A percentile compares a stretch with the other conserved stretches of the same genome.
These are phyloP conservation scores for Trichogramma dendrolimi DNA, from an alignment of 2,888 invertebrate species.

Conservation along the genomic window DNA sequence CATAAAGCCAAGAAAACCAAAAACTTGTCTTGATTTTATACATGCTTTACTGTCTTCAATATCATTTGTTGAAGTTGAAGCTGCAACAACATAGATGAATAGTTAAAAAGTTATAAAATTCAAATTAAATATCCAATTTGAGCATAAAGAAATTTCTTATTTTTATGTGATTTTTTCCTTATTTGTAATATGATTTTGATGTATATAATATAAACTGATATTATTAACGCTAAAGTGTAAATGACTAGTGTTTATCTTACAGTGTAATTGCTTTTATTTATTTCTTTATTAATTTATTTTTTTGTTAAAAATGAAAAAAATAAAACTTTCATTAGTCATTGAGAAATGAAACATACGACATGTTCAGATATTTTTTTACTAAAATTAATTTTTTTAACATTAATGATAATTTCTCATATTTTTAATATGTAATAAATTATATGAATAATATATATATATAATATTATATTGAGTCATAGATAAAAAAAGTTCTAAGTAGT, in stretches of 20 bases:
- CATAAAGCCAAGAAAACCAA: constrained; percentile 80
- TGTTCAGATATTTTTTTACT: too few relatives aligned
- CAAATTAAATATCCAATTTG: not conserved
- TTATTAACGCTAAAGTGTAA: not conserved
- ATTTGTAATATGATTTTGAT: too few relatives aligned
- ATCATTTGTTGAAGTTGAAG: not conserved
- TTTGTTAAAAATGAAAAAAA: not conserved
- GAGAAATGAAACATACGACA: too few relatives aligned
- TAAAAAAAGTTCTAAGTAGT: too few relatives aligned
- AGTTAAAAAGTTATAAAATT: not conserved
- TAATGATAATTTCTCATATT: too few relatives aligned
- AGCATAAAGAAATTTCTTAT: not conserved
- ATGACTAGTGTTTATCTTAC: not conserved
- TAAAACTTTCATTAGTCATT: not conserved
- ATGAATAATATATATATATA: too few relatives aligned
- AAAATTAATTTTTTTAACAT: too few relatives aligned
- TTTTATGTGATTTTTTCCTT: not conserved
- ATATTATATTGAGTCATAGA: too few relatives aligned
- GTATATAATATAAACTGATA: not conserved
- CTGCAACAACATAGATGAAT: too few relatives aligned
- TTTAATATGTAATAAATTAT: too few relatives aligned
- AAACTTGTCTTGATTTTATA: constrained; percentile 69
- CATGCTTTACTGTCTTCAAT: constrained; percentile 52
- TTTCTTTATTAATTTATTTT: not conserved
- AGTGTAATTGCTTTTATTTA: not conserved